Evolutionary conservation across 2,113 vertebrate species (phyloP), one percentile per base, ranked within the genome.

Genomic region (Pyxicephalus adspersus): DNA sequence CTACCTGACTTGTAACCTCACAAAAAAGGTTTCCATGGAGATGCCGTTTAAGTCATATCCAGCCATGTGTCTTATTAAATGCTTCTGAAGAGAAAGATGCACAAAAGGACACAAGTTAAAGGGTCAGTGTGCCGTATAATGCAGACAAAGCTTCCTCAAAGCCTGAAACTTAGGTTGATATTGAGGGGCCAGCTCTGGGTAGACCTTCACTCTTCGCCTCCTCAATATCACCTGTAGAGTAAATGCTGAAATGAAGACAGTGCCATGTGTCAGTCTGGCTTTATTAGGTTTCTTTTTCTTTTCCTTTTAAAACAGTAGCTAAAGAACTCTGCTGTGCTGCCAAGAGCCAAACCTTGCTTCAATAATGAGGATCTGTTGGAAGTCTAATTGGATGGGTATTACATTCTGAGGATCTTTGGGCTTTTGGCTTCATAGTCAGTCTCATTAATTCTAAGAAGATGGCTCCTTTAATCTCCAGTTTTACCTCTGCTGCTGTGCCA

Each of bases 11-110:
- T 84, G 84, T 88, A 89, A 90, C 92, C 89, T 90, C 83, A 72
- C 83, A 89, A 89, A 81, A 87, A 89, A 91, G 87, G 92, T 93
- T 94, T 90, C 92, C 87, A 93, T 93, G 91, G 93, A 0, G 4
- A 93, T 91, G 86, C 77, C 81, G 81, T 84, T 84, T 86, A 80
- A 86, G 85, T 84, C 82, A 85, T 80, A 60, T 74, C 83, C 84
- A 84, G 84, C 77, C 88, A 85, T 86, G 85, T 89, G 83, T 87
- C 87, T 90, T 92, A 91, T 91, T 90, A 91, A 93, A 86, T 83
- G 83, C 71, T 91, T 81, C 84, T 80, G 85, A 85, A 45, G 84
- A 86, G 86, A 88, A 86, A 87, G 80, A 72, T 82, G n/a, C 2
- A 7, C 5, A 0, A 20, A 81, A 81, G 73, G 15, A 67, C 52